Base-by-base conservation (phyloP, 2,797 vertebrate species). In the Esox lucius region DNA sequence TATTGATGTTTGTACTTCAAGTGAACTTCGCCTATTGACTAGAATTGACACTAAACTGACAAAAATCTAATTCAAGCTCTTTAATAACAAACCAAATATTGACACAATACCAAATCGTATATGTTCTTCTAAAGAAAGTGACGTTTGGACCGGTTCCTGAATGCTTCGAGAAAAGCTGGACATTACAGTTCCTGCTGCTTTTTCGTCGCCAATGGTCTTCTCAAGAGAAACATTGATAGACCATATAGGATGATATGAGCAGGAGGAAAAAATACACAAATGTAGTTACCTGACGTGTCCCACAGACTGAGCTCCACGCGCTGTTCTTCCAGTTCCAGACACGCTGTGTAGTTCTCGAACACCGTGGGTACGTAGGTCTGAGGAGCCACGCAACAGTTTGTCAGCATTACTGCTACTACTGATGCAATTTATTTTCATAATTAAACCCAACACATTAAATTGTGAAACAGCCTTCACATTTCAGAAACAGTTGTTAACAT, bases 271-370 rank as follows among this genome's bases (percentile, higher is more conserved):
- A 53, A 78, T 64, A 19, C 73, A 68, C 13, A 6, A 74, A n/a
- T 75, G 69, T 33, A 76, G 88, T 93, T 94, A 98, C 97, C 97
- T 89, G 97, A 98, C 71, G 96, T 98, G 87, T 98, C 96, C 97
- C 97, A 98, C 82, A 98, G 95, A 84, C 97, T 98, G 78, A 98
- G 94, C 90, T 97, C 97, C 89, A 98, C 96, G 67, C 96, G 94
- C 87, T 97, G 96, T 71, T 96, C 97, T 83, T 98, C 97, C 22
- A 95, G 95, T 90, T 96, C 95, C 93, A 98, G 88, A 87, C 96
- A 97, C 82, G 96, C 96, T n/a, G 96, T 97, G 93, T 98, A 98
- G 93, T 98, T 98, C 89, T 98, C 96, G 87, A 98, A 98, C 67
- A 98, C 97, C 2, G 97, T 97, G 88, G 96, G 97, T 81, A 98